These are phyloP conservation scores for Tympanuchus pallidicinctus DNA, from an alignment of 2,113 vertebrate species.

Conservation along the genomic window DNA sequence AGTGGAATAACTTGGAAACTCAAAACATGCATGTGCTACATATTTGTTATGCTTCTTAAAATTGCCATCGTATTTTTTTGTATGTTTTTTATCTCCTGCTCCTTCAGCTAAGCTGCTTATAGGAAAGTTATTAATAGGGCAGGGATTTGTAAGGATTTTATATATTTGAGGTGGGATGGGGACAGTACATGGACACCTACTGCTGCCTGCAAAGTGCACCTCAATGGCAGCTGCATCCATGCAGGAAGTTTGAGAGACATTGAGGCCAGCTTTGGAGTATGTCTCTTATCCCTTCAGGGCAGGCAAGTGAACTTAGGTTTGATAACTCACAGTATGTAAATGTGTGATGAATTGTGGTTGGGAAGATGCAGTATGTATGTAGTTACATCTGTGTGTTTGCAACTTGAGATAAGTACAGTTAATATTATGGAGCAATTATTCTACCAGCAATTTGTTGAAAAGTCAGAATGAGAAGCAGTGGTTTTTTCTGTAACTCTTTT, in stretches of 20 bases:
- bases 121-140: neutral
- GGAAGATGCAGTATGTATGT: neutral
- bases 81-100: neutral
- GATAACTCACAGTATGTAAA: neutral
- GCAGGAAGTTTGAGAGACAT: neutral
- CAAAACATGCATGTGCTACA: neutral
- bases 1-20: neutral
- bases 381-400: neutral
- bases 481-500: neutral
- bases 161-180: neutral
- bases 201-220: neutral
- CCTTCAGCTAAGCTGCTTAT: neutral
- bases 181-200: neutral
- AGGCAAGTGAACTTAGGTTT: neutral
- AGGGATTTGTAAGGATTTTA: neutral
- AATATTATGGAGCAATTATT: neutral
- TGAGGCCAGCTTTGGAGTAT: neutral
- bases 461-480: neutral
- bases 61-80: neutral
- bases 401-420: rapidly evolving
- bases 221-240: neutral
- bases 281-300: no score
- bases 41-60: neutral
- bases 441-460: neutral
- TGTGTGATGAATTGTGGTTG: neutral